Evolutionary conservation across 2,888 invertebrate species (phyloP), one percentile per base, ranked within the genome.

Genomic region (Sinodicranocentrus sp.): DNA sequence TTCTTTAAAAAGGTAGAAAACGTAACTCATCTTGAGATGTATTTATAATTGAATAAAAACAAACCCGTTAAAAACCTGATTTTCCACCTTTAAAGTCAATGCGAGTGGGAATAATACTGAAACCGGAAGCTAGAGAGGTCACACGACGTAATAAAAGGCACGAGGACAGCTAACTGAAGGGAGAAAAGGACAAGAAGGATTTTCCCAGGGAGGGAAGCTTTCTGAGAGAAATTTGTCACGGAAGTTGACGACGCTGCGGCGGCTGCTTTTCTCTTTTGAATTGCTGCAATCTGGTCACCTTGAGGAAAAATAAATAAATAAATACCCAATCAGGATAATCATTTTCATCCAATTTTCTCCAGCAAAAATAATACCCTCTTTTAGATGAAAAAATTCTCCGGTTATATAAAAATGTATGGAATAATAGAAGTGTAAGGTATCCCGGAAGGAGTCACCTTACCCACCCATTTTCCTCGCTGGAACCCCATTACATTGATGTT

Each of bases 281-380:
- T 96, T 89, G 96, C 96, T 89, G 96, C 96, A 94, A 96, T 96
- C 91, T 96, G 96, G 92, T 96, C 96, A 90, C 96, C 96, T 96
- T 93, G 73, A 87, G 87, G 39, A 91, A 25, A 54, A 67, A 52
- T 17, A 59, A 57, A 59, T n/a, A 28, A 23, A 23, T 6, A 57
- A 57, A 57, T 15, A 23, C 25, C 33, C 33, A 33, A 33, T 33
- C 33, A n/a, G n/a, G n/a, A n/a, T n/a, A n/a, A n/a, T n/a, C n/a
- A n/a, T n/a, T n/a, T n/a, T n/a, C n/a, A n/a, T 33, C 33, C 10
- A 33, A 10, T 33, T 33, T 33, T n/a, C n/a, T n/a, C n/a, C n/a
- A n/a, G n/a, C n/a, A n/a, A n/a, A n/a, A n/a, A n/a, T n/a, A n/a
- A n/a, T n/a, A n/a, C n/a, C n/a, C n/a, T n/a, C n/a, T n/a, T n/a